Evolutionary conservation across 2,888 invertebrate species (phyloP), one percentile per base, ranked within the genome.

Genomic region (Eledona agricola): DNA sequence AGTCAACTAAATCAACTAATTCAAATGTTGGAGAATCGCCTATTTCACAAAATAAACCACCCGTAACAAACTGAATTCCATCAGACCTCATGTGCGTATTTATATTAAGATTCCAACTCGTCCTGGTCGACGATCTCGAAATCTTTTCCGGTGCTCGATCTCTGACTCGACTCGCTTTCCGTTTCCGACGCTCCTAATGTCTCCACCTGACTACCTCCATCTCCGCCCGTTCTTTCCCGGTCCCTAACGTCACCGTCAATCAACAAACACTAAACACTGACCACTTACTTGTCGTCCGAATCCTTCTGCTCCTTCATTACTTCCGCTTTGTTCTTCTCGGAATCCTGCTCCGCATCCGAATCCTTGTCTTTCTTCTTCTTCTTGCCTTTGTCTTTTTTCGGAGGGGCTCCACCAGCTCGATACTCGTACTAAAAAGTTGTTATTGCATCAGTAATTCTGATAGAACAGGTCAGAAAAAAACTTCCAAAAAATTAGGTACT

Each of bases 391-490:
- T 75, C 74, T 58, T 77, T 79, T 63, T 80, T 81, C 0, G 82
- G 79, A 1, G 81, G 80, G 40, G 81, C 80, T 1, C 85, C 81
- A 46, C 81, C 81, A 1, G 86, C 87, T 72, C 85, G 86, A 76
- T 92, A 93, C 71, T 93, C 90, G 71, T 90, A 90, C 90, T 93
- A 64, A n/a, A 73, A 80, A n/a, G n/a, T n/a, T n/a, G n/a, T n/a
- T n/a, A n/a, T n/a, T n/a, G n/a, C n/a, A n/a, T n/a, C n/a, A n/a
- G n/a, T n/a, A n/a, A n/a, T n/a, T n/a, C n/a, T n/a, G n/a, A n/a
- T n/a, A n/a, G n/a, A n/a, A n/a, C n/a, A n/a, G n/a, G n/a, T n/a
- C n/a, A n/a, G n/a, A n/a, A n/a, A n/a, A n/a, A n/a, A n/a, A n/a
- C n/a, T n/a, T n/a, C n/a, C n/a, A n/a, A n/a, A n/a, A n/a, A n/a